Conservation (phyloP, 2,797 vertebrate species). For the Epinephelus awoara region DNA sequence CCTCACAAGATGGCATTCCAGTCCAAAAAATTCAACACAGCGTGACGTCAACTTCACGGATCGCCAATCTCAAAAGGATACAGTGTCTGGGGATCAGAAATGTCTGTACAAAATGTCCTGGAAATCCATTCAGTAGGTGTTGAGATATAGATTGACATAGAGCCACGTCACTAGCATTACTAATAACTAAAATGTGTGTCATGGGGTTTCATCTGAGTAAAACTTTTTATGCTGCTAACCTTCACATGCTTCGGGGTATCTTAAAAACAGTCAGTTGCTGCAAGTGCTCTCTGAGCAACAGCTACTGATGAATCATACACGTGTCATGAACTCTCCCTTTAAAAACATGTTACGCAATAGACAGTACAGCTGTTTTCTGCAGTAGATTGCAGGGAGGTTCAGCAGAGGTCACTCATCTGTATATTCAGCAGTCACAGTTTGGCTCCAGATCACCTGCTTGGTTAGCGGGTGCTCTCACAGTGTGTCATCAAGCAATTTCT, state of each 20-base stretch:
- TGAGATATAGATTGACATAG: neutral
- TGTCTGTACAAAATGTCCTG: neutral
- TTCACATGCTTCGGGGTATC: slow-evolving; percentile 18
- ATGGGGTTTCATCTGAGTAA: neutral
- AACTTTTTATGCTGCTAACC: neutral
- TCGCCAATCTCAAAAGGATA: neutral
- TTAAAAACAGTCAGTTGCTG: neutral
- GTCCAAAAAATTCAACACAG: no score
- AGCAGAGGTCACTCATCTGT: slow-evolving; percentile 15
- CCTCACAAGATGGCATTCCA: no score
- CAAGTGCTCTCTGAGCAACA: neutral
- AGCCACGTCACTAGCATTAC: neutral
- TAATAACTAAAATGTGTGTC: neutral
- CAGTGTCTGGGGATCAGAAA: neutral
- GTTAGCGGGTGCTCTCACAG: slow-evolving; percentile 24
- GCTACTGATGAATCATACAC: slow-evolving; percentile 13
- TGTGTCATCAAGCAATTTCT: slow-evolving; percentile 18
- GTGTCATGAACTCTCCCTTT: slow-evolving; percentile 19
- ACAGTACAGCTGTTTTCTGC: slow-evolving; percentile 14
- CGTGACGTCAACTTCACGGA: neutral
- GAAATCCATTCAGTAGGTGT: neutral
- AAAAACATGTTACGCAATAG: slow-evolving; percentile 32
- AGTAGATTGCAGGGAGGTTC: slow-evolving; percentile 1
- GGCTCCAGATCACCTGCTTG: slow-evolving; percentile 23
- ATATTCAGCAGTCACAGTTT: slow-evolving; percentile 37